A percentile compares a stretch with the other conserved stretches of the same genome.
Evolutionary conservation across 2,888 invertebrate species (phyloP).

Genomic region (Tridacna gigas): DNA sequence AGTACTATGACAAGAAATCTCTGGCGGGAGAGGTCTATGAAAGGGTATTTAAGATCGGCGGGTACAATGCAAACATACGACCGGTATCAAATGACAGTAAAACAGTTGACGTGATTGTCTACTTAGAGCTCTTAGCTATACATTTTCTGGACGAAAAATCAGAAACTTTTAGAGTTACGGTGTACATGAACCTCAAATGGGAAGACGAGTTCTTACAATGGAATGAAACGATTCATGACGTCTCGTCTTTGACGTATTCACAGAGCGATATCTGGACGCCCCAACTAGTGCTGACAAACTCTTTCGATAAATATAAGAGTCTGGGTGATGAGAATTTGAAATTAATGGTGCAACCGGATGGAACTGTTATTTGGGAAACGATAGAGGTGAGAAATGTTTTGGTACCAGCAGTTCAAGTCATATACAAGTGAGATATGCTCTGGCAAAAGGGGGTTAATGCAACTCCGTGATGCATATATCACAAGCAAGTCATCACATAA

Average conservation of each 20-base stretch:
- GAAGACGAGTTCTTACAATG: background rate
- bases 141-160: conserved; percentile 12
- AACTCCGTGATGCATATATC: no score
- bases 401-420: no score
- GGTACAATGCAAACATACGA: conserved; percentile 12
- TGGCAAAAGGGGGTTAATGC: no score
- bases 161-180: conserved; percentile 10
- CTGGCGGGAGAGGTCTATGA: background rate
- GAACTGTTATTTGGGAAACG: conserved; percentile 17
- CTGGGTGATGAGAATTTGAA: conserved; percentile 9
- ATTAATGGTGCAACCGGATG: conserved; percentile 11
- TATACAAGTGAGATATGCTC: no score
- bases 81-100: conserved; percentile 6
- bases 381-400: no score
- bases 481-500: no score
- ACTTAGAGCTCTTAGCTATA: background rate
- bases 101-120: background rate
- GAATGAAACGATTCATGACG: background rate
- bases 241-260: conserved; percentile 7
- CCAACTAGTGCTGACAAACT: conserved; percentile 15
- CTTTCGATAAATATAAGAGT: background rate
- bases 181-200: conserved; percentile 4
- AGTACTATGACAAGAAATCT: background rate
- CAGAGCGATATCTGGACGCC: conserved; percentile 16
- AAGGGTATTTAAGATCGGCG: background rate